These are phyloP conservation scores for Plusia festucae DNA, from an alignment of 2,888 invertebrate genomes.

Conservation along the genomic window DNA sequence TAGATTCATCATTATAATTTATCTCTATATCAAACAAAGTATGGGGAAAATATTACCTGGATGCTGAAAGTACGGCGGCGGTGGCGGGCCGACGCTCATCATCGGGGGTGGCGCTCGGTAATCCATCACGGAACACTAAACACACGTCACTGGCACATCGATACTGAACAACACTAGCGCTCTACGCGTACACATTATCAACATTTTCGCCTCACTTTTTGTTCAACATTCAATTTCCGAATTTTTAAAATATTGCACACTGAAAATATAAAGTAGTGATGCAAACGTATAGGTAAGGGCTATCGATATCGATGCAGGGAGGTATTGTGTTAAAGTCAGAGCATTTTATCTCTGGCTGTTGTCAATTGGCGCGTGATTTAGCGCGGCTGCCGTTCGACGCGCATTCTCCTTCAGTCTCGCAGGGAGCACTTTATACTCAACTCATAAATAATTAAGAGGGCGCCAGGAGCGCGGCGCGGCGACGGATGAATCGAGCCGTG, in stretches of 20 bases:
- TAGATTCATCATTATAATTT: neutral
- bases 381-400: constrained; percentile 63
- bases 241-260: constrained; percentile 49
- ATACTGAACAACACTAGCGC: constrained; percentile 57
- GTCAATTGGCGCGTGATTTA: constrained; percentile 71
- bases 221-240: constrained; percentile 57
- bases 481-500: constrained; percentile 56
- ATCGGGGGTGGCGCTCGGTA: constrained; percentile 84
- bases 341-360: constrained; percentile 61
- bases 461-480: constrained; percentile 52
- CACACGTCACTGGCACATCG: constrained; percentile 67
- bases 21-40: neutral
- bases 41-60: constrained; percentile 73
- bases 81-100: constrained; percentile 78
- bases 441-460: constrained; percentile 70
- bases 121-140: constrained; percentile 78
- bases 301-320: constrained; percentile 55
- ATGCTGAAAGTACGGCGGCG: constrained; percentile 81
- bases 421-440: constrained; percentile 57
- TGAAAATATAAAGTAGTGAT: constrained; percentile 53
- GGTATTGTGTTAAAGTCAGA: constrained; percentile 60
- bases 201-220: constrained; percentile 53
- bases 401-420: constrained; percentile 72
- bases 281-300: constrained; percentile 31
- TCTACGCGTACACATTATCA: constrained; percentile 41